Evolutionary conservation across 1,140 invertebrate species (phyloP).

Genomic region (Wiebesia pumilae): DNA sequence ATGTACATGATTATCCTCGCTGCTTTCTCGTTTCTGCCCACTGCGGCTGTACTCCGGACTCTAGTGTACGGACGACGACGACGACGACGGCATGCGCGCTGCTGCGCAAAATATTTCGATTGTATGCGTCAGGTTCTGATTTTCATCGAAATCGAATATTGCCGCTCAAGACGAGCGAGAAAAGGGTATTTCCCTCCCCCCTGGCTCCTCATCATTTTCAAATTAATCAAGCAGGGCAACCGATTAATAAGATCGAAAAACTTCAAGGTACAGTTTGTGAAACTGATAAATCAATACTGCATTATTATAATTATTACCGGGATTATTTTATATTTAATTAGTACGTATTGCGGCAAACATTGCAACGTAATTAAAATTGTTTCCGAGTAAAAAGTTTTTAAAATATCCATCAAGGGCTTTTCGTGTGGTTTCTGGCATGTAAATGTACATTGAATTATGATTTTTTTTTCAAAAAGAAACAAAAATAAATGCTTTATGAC

Average conservation of each 20-base stretch:
- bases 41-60: neutral
- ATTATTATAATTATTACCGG: neutral
- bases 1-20: neutral
- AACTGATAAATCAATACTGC: conserved; percentile 1
- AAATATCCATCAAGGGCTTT: neutral
- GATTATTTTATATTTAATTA: neutral
- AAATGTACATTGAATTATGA: too few relatives aligned
- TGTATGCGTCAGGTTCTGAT: neutral
- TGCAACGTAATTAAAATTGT: neutral
- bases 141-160: neutral
- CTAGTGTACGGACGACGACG: too few relatives aligned
- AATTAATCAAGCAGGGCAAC: neutral
- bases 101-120: neutral
- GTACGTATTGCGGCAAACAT: neutral
- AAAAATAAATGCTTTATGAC: too few relatives aligned
- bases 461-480: too few relatives aligned
- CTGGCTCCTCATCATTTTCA: too few relatives aligned
- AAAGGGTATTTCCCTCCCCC: too few relatives aligned
- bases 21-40: neutral
- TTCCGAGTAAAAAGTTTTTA: neutral
- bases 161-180: too few relatives aligned
- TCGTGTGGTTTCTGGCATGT: neutral
- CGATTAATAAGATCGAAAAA: neutral
- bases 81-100: neutral
- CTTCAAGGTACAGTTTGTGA: neutral